Conservation (phyloP, 2,797 vertebrate species). For the Potorous gilbertii region DNA sequence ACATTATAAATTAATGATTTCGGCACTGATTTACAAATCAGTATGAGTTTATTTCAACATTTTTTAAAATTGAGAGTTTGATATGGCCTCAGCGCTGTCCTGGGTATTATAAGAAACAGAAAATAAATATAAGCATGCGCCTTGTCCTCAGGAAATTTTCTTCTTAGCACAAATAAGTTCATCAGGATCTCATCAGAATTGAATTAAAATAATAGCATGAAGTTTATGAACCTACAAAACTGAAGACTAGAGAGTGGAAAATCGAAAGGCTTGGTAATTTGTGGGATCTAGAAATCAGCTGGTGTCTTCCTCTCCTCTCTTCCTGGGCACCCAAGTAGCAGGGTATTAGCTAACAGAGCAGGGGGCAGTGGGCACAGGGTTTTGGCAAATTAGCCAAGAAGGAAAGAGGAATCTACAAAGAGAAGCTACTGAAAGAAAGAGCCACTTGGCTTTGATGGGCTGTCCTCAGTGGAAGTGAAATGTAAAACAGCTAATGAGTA, state of each 20-base stretch:
- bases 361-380: background rate
- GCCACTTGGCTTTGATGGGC: background rate
- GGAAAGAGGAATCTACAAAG: background rate
- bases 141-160: background rate
- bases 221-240: background rate
- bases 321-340: no score
- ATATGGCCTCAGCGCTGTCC: no score
- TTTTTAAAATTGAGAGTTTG: no score
- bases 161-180: background rate
- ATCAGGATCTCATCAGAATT: background rate
- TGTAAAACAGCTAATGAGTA: background rate
- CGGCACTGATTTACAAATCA: no score
- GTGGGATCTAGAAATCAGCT: background rate
- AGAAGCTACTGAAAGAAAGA: no score
- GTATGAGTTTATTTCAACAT: no score
- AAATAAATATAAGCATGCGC: no score
- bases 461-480: background rate
- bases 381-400: background rate
- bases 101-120: no score
- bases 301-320: background rate
- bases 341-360: background rate
- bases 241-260: background rate
- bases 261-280: background rate
- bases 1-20: no score
- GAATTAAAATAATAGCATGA: background rate